A percentile compares a stretch with the other conserved stretches of the same genome.
These are phyloP conservation scores for Apotomis capreana DNA, from an alignment of 2,888 invertebrate genomes.

Conservation along the genomic window DNA sequence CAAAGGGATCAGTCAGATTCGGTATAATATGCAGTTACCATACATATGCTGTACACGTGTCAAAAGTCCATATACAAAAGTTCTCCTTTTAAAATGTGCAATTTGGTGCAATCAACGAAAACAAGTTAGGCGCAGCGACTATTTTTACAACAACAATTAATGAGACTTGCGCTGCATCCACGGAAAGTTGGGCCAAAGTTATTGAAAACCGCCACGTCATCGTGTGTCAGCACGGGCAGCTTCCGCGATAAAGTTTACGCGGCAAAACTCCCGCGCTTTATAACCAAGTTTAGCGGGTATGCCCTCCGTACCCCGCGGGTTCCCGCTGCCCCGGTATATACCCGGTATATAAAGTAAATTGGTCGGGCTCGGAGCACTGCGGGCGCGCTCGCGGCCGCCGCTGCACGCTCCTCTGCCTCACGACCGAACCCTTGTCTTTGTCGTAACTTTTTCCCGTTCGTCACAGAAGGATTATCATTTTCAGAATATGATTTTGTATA, in stretches of 20 bases:
- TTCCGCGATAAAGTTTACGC: slow-evolving; percentile 75
- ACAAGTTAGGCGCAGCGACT: neutral
- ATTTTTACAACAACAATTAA: slow-evolving; percentile 6
- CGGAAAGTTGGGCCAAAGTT: slow-evolving; percentile 52
- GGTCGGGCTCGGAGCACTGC: slow-evolving; percentile 53
- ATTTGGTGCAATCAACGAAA: neutral
- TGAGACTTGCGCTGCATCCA: neutral
- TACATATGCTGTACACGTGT: neutral
- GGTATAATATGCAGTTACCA: too few species aligned
- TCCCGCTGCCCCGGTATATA: slow-evolving; percentile 40
- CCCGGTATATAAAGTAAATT: slow-evolving; percentile 68
- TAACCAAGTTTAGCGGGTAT: slow-evolving; percentile 66
- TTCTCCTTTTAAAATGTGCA: neutral
- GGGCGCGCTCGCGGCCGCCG: slow-evolving; percentile 58
- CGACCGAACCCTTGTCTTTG: slow-evolving; percentile 20
- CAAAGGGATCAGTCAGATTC: too few species aligned
- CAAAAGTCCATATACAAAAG: too few species aligned
- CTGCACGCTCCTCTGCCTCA: slow-evolving; percentile 50
- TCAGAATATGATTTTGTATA: slow-evolving; percentile 5
- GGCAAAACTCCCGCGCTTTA: slow-evolving; percentile 80
- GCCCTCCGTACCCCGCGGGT: slow-evolving; percentile 6
- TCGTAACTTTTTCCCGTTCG: slow-evolving; percentile 10
- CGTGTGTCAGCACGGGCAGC: slow-evolving; percentile 51
- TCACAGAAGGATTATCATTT: slow-evolving; percentile 2
- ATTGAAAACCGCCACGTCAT: slow-evolving; percentile 60